phyloP scores from a whole-genome alignment of 2,113 vertebrate species.

The Hyaena hyaena region DNA sequence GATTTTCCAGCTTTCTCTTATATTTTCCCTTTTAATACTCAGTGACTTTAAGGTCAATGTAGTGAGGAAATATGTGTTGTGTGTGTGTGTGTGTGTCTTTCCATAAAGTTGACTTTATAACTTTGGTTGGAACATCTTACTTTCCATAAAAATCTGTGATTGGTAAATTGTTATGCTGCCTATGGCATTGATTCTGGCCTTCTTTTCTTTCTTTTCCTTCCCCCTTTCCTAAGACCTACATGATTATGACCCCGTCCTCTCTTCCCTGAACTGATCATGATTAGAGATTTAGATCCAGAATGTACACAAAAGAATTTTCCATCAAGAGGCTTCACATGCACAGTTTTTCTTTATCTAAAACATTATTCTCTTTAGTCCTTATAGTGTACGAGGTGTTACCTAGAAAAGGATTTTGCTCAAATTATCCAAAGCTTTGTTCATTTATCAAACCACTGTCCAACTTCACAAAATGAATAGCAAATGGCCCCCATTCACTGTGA shows the following conservation, averaged over 20 bases:
- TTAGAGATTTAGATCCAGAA: slow-evolving; percentile 21
- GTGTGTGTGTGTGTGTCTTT: not conserved
- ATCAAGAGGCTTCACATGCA: not conserved
- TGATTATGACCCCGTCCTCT: not conserved
- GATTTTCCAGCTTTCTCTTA: not conserved
- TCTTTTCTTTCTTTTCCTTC: not conserved
- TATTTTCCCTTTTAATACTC: slow-evolving; percentile 10
- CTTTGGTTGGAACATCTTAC: not conserved
- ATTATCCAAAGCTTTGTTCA: slow-evolving; percentile 49
- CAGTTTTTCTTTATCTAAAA: slow-evolving; percentile 50
- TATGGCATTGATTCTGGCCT: not conserved
- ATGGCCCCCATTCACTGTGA: slow-evolving; percentile 59
- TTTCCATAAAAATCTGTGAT: slow-evolving; percentile 43
- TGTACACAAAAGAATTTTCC: not conserved
- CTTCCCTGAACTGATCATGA: not conserved
- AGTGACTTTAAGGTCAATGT: not conserved
- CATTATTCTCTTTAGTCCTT: slow-evolving; percentile 16
- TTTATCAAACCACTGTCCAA: slow-evolving; percentile 67
- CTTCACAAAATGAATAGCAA: slow-evolving; percentile 60
- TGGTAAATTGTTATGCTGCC: not conserved
- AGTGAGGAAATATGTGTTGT: not conserved
- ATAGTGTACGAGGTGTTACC: not conserved
- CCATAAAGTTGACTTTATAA: slow-evolving; percentile 20
- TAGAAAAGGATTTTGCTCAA: slow-evolving; percentile 57
- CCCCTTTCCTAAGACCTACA: not conserved